These are phyloP conservation scores for Oscheius sp. DNA, from an alignment of 1,140 invertebrate species.

Conservation along the genomic window DNA sequence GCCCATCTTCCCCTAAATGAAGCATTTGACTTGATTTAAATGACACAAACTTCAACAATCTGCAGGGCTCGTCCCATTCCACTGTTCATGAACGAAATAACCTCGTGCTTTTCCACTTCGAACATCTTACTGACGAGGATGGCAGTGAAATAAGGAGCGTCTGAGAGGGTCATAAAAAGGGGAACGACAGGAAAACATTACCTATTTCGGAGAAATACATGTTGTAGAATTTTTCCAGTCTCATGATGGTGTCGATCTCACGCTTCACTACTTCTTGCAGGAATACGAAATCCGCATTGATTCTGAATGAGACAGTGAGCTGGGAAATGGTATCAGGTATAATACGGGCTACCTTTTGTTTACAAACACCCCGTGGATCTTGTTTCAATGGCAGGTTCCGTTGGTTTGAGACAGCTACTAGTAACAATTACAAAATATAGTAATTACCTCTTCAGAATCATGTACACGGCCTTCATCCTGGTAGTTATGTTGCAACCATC, in stretches of 20 bases:
- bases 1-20: neutral
- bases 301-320: slow-evolving; percentile 59
- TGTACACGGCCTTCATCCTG: slow-evolving; percentile 65
- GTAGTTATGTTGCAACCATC: slow-evolving; percentile 65
- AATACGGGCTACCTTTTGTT: too few relatives aligned
- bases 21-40: neutral
- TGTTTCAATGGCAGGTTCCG: too few relatives aligned
- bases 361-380: too few relatives aligned
- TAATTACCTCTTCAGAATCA: slow-evolving; percentile 65
- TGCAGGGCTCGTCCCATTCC: slow-evolving; percentile 45
- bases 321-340: neutral
- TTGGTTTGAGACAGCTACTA: too few relatives aligned
- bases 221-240: slow-evolving; percentile 42
- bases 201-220: slow-evolving; percentile 38
- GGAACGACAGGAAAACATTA: neutral
- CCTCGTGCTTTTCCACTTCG: slow-evolving; percentile 35
- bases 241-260: slow-evolving; percentile 61
- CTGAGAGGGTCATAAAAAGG: slow-evolving; percentile 2
- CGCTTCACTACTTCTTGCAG: slow-evolving; percentile 68
- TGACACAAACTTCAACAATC: slow-evolving; percentile 59
- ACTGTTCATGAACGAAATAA: slow-evolving; percentile 45
- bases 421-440: too few relatives aligned
- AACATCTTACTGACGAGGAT: slow-evolving; percentile 44
- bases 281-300: slow-evolving; percentile 68
- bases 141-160: slow-evolving; percentile 46